Conservation (phyloP, 2,888 invertebrate genomes). For the Meliscaeva auricollis region DNA sequence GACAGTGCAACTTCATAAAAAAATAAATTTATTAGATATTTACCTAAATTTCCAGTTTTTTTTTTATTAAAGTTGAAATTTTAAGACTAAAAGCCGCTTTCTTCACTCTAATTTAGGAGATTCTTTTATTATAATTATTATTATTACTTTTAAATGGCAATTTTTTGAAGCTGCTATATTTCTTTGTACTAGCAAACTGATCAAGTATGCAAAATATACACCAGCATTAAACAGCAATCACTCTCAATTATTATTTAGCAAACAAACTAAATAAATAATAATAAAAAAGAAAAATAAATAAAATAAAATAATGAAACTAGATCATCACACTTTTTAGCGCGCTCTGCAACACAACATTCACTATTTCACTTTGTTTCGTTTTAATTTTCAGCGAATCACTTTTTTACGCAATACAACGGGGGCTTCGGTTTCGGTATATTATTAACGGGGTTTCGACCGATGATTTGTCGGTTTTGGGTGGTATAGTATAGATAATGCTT, state of each 20-base stretch:
- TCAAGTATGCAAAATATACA: constrained; percentile 55
- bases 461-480: constrained; percentile 32
- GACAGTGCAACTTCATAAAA: constrained; percentile 44
- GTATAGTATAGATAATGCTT: constrained; percentile 6
- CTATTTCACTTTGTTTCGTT: constrained; percentile 69
- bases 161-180: constrained; percentile 32
- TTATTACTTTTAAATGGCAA: constrained; percentile 34
- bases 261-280: constrained; percentile 38
- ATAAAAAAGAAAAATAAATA: constrained; percentile 31
- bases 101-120: constrained; percentile 43
- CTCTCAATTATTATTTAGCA: constrained; percentile 51
- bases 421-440: constrained; percentile 23
- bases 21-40: constrained; percentile 16
- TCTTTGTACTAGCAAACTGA: constrained; percentile 18
- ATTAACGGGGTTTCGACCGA: constrained; percentile 13
- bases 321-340: constrained; percentile 61
- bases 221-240: constrained; percentile 7
- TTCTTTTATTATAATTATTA: constrained; percentile 36
- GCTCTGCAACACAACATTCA: constrained; percentile 66
- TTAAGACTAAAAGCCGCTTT: constrained; percentile 6
- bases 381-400: constrained; percentile 74
- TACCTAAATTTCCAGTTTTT: constrained; percentile 15
- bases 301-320: constrained; percentile 64
- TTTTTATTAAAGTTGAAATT: constrained; percentile 21
- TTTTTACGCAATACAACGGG: constrained; percentile 72